Percentiles rank a stretch among this genome's conserved stretches.
phyloP scores from a whole-genome alignment of 2,888 invertebrate species.

The Fabriciana adippe region DNA sequence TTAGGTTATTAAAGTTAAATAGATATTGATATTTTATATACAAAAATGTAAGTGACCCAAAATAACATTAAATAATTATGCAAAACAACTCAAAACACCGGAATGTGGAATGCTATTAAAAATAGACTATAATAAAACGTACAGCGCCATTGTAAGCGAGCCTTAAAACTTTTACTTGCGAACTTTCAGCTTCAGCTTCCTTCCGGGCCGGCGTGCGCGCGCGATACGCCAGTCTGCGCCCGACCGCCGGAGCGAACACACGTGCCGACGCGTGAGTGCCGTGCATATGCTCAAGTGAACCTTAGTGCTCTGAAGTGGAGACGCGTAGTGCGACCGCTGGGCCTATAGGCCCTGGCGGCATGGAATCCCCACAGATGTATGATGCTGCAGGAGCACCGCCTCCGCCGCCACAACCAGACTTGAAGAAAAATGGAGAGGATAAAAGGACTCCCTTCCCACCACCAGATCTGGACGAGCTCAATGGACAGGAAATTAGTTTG shows the following conservation, averaged over 20 bases:
- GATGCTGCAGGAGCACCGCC: constrained; percentile 85
- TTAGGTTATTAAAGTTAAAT: not conserved
- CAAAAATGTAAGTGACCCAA: not conserved
- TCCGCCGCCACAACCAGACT: constrained; percentile 84
- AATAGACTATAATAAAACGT: constrained; percentile 23
- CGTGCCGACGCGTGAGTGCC: constrained; percentile 54
- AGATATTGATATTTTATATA: not conserved
- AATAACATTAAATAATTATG: constrained; percentile 5
- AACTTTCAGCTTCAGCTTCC: constrained; percentile 77
- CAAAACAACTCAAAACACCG: constrained; percentile 3
- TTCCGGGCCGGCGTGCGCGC: constrained; percentile 72
- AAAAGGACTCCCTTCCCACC: constrained; percentile 89
- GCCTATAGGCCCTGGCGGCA: constrained; percentile 80
- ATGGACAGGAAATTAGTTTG: constrained; percentile 95
- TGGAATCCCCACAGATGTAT: constrained; percentile 95
- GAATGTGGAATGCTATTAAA: constrained; percentile 16
- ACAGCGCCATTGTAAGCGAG: constrained; percentile 43
- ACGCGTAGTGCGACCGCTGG: constrained; percentile 75
- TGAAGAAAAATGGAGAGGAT: constrained; percentile 83
- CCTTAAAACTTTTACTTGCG: constrained; percentile 66
- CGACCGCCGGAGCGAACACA: constrained; percentile 63
- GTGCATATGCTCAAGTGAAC: constrained; percentile 74
- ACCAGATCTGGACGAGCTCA: constrained; percentile 93
- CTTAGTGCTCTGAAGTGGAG: constrained; percentile 80
- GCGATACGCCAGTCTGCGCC: constrained; percentile 66